phyloP scores from a whole-genome alignment of 2,113 vertebrate species.

The Mobula hypostoma region DNA sequence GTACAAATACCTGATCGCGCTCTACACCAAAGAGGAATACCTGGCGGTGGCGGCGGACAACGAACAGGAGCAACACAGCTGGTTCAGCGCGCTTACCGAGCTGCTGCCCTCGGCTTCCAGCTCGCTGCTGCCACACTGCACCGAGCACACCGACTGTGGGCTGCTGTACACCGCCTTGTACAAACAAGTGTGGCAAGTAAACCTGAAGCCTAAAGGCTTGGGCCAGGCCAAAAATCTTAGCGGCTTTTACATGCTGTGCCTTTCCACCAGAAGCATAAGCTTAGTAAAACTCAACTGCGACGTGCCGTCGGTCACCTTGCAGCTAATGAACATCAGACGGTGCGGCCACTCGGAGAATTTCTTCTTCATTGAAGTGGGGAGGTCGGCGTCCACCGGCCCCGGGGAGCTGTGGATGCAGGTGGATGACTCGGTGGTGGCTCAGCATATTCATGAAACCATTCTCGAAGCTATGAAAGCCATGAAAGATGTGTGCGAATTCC shows the following conservation, averaged over 20 bases:
- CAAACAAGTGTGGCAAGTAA: slow-evolving; percentile 95
- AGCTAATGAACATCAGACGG: slow-evolving; percentile 94
- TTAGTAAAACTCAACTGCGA: slow-evolving; percentile 89
- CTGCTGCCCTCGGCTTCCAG: slow-evolving; percentile 61
- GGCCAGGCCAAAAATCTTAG: slow-evolving; percentile 83
- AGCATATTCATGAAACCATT: slow-evolving; percentile 95
- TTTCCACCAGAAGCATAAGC: slow-evolving; percentile 83
- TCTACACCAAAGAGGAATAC: slow-evolving; percentile 95
- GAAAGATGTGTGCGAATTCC: slow-evolving; percentile 90
- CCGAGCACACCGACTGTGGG: slow-evolving; percentile 60
- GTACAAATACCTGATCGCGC: slow-evolving; percentile 90
- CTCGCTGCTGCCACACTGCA: slow-evolving; percentile 52
- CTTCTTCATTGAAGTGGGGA: slow-evolving; percentile 95
- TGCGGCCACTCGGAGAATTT: slow-evolving; percentile 97
- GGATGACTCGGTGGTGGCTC: slow-evolving; percentile 93
- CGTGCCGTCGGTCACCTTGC: slow-evolving; percentile 78
- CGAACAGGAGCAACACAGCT: slow-evolving; percentile 88
- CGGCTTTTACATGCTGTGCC: slow-evolving; percentile 85
- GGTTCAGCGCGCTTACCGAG: slow-evolving; percentile 80
- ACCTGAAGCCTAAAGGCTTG: slow-evolving; percentile 83
- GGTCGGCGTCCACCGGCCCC: slow-evolving; percentile 87
- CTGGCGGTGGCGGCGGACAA: slow-evolving; percentile 90
- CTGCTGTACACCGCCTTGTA: slow-evolving; percentile 73
- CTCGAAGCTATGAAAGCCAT: slow-evolving; percentile 94
- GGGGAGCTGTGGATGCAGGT: slow-evolving; percentile 98